Percentiles rank a stretch among this genome's conserved stretches.
Evolutionary conservation across 2,113 vertebrate species (phyloP).

Genomic region (Gopherus flavomarginatus): DNA sequence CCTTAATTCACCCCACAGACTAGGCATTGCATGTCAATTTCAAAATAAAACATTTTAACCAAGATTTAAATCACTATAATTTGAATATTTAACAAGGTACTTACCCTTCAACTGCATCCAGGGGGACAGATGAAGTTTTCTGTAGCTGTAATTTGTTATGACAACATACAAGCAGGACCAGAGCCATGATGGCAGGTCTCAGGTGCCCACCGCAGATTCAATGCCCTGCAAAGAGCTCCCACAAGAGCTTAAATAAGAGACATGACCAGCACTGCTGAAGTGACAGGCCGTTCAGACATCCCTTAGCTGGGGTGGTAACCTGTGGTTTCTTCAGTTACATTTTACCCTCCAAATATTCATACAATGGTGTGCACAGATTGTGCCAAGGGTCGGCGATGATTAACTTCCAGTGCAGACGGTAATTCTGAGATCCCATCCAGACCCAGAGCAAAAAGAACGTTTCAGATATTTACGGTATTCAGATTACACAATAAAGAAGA

Average conservation of each 20-base stretch:
- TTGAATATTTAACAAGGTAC: not conserved
- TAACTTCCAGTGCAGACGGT: too few species aligned
- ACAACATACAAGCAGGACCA: not conserved
- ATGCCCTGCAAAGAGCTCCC: not conserved
- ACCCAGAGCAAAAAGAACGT: too few species aligned
- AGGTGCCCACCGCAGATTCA: not conserved
- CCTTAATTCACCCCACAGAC: not conserved
- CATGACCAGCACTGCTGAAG: not conserved
- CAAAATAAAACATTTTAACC: not conserved
- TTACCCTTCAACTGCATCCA: not conserved
- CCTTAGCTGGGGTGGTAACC: not conserved
- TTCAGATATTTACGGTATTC: too few species aligned
- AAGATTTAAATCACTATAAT: not conserved
- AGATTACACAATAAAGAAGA: too few species aligned
- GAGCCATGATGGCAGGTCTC: not conserved
- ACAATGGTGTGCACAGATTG: too few species aligned
- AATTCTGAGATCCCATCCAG: too few species aligned
- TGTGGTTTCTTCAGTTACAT: too few species aligned
- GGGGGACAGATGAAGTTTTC: not conserved
- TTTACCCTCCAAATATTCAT: too few species aligned
- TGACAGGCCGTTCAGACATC: not conserved
- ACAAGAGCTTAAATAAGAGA: not conserved
- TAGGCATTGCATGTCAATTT: not conserved
- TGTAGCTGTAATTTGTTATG: not conserved
- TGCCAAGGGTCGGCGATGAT: too few species aligned